Evolutionary conservation across 1,140 invertebrate species (phyloP), one percentile per base, ranked within the genome.

Genomic region (Delia radicum): DNA sequence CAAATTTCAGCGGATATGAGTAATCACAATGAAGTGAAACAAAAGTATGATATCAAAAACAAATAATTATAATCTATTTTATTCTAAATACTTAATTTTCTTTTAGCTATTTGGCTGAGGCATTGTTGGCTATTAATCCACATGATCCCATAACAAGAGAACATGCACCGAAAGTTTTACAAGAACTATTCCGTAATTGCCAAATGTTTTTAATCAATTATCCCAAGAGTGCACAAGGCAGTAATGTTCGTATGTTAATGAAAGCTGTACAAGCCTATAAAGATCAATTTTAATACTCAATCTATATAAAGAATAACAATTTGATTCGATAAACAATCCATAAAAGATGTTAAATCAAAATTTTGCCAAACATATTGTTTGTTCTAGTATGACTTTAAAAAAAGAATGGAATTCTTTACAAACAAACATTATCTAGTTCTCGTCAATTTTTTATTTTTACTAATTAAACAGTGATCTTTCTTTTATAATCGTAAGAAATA

Each of bases 1-100:
- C 96, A 98, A 84, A 90, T 98, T 3, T 94, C 95, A 3, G 93
- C 94, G 2, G 95, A 98, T 85, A 91, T 98, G 85, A 89, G 89
- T 28, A 89, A 92, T 73, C 91, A 96, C 80, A 95, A 94, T n/a
- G 94, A 95, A 79, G 88, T 96, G 4, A 98, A 97, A 87, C 90
- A 95, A 78, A 94, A 92, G 95, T 97, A 88, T 80, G 79, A 42
- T 2, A 18, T 81, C n/a, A 21, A 33, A 65, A 65, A 65, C 24
- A 26, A 26, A 37, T 27, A 21, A 61, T 73, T 29, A 55, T 76
- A 26, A 62, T 24, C 63, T n/a, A 67, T 24, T 76, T 74, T 29
- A 37, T 18, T 73, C 55, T 74, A 75, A 62, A 28, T 62, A 42
- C 62, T 74, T 75, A 79, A 73, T 79, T n/a, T 88, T 42, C 7